These are phyloP conservation scores for Orthosia gracilis DNA, from an alignment of 2,888 invertebrate genomes.

Conservation along the genomic window DNA sequence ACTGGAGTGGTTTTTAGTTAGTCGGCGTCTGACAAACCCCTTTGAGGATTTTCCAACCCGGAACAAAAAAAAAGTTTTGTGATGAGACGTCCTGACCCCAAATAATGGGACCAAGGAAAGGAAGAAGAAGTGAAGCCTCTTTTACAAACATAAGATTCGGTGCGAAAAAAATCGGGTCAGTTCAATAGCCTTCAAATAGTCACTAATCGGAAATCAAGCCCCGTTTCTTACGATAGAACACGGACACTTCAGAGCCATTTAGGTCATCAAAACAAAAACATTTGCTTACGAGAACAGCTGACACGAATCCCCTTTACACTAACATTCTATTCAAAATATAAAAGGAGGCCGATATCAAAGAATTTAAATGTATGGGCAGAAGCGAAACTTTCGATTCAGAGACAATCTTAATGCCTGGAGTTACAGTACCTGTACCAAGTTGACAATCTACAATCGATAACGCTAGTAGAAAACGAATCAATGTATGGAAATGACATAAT, in stretches of 20 bases:
- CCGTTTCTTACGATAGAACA: slow-evolving; percentile 18
- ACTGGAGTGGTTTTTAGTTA: no score
- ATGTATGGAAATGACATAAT: no score
- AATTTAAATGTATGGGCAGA: slow-evolving; percentile 18
- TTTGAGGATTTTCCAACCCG: no score
- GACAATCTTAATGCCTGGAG: no score
- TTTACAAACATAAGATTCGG: not conserved
- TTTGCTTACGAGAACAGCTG: slow-evolving; percentile 52
- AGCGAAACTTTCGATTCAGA: not conserved
- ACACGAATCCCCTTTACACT: slow-evolving; percentile 61
- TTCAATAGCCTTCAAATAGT: slow-evolving; percentile 28
- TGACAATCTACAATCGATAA: no score
- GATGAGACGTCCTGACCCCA: no score
- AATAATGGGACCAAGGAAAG: no score
- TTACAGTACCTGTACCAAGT: no score
- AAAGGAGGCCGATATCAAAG: slow-evolving; percentile 64
- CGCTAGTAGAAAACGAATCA: no score
- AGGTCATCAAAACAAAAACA: slow-evolving; percentile 62
- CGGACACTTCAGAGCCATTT: slow-evolving; percentile 42
- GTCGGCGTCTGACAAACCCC: no score
- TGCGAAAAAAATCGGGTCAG: slow-evolving; percentile 9
- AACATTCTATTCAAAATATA: slow-evolving; percentile 67
- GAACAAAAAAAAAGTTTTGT: no score
- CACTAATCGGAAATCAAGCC: slow-evolving; percentile 29
- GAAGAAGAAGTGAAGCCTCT: not conserved